These are phyloP conservation scores for Liodrosophila aerea DNA, from an alignment of 2,888 invertebrate species.

Conservation along the genomic window DNA sequence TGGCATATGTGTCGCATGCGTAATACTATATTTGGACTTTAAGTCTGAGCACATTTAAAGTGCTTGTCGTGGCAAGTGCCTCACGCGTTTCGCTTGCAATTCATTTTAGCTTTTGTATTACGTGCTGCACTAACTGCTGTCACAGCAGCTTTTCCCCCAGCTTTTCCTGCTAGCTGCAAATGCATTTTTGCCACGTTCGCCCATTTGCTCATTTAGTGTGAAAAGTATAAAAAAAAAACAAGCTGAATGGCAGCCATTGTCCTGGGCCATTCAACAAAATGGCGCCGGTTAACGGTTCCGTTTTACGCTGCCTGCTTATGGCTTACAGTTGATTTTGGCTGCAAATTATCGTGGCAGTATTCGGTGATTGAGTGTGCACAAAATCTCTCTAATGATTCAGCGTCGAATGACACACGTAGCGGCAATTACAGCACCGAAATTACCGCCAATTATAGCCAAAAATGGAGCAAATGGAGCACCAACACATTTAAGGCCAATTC, in stretches of 20 bases:
- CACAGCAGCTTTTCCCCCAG: slow-evolving; percentile 6
- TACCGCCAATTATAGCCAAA: slow-evolving; percentile 24
- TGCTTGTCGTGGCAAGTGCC: slow-evolving; percentile 21
- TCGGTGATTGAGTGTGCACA: slow-evolving; percentile 40
- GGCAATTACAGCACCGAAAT: slow-evolving; percentile 30
- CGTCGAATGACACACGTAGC: slow-evolving; percentile 10
- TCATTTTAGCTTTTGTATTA: slow-evolving; percentile 31
- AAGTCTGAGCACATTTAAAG: slow-evolving; percentile 34
- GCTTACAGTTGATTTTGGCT: slow-evolving; percentile 18
- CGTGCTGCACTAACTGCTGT: slow-evolving; percentile 41
- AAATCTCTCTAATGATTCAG: slow-evolving; percentile 29
- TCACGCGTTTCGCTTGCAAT: slow-evolving; percentile 8
- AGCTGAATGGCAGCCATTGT: slow-evolving; percentile 23
- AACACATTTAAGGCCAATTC: slow-evolving; percentile 37
- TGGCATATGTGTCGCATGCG: slow-evolving; percentile 45
- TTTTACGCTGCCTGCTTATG: slow-evolving; percentile 12
- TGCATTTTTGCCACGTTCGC: slow-evolving; percentile 53
- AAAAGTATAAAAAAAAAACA: not conserved
- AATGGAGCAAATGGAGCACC: not conserved
- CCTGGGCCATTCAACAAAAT: slow-evolving; percentile 47
- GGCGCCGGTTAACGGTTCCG: slow-evolving; percentile 24
- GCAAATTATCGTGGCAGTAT: slow-evolving; percentile 13
- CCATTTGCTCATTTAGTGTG: slow-evolving; percentile 38
- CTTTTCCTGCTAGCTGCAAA: slow-evolving; percentile 8
- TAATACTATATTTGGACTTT: slow-evolving; percentile 35